phyloP scores from a whole-genome alignment of 92 coral and sea anemone species.

The Phenganax stokvisi region DNA sequence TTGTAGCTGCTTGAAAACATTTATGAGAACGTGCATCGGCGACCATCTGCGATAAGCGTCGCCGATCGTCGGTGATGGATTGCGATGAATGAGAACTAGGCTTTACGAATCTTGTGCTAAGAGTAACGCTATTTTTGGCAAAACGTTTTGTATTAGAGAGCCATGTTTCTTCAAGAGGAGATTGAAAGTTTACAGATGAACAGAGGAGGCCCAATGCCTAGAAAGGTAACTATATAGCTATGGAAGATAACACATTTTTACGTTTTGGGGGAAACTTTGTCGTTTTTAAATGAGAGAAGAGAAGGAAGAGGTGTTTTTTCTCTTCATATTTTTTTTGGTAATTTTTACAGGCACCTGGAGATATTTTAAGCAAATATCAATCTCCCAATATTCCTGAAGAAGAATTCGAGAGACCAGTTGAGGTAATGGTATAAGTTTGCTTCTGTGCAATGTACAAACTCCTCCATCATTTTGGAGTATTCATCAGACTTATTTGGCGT shows the following conservation, averaged over 20 bases:
- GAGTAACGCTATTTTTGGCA: not conserved
- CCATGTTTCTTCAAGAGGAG: conserved; percentile 57
- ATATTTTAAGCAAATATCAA: not conserved
- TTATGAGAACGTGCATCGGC: not conserved
- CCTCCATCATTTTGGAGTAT: too few species aligned
- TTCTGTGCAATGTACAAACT: not conserved
- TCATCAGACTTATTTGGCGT: too few species aligned
- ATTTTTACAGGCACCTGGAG: conserved; percentile 12
- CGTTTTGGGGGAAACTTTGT: too few species aligned
- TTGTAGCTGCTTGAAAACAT: not conserved
- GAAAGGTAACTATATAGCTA: not conserved
- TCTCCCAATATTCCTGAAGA: conserved; percentile 13
- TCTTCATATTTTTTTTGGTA: not conserved
- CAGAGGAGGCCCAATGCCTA: conserved; percentile 14
- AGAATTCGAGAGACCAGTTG: conserved; percentile 26
- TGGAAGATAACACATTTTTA: too few species aligned
- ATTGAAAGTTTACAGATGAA: conserved; percentile 42
- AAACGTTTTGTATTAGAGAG: conserved; percentile 55
- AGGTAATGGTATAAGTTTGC: not conserved
- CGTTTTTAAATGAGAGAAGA: too few species aligned
- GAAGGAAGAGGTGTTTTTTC: not conserved
- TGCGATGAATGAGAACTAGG: not conserved
- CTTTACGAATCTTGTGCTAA: not conserved
- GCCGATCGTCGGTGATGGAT: not conserved
- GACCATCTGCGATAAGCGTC: not conserved